phyloP scores from a whole-genome alignment of 2,113 vertebrate genomes.

The Symphodus melops region DNA sequence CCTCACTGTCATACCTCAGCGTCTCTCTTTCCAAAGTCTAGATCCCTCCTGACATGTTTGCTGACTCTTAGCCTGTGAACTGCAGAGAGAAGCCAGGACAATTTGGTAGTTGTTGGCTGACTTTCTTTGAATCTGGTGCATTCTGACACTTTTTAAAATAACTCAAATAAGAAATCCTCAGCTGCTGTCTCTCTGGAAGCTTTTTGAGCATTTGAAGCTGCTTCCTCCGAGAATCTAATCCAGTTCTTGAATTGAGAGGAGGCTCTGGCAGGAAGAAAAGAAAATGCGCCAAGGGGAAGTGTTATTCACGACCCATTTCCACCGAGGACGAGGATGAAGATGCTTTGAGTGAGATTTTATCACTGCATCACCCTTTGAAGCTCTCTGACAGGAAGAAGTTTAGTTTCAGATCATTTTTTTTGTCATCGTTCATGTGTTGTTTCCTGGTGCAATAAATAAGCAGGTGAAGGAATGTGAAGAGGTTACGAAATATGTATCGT shows the following conservation, averaged over 20 bases:
- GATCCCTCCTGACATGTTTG: constrained; percentile 29
- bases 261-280: neutral
- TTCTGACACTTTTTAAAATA: constrained; percentile 1
- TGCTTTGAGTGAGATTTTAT: constrained; percentile 7
- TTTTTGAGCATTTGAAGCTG: constrained; percentile 25
- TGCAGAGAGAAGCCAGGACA: neutral
- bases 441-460: neutral
- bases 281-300: constrained; percentile 35
- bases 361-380: constrained; percentile 1
- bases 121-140: neutral
- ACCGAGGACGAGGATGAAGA: constrained; percentile 11
- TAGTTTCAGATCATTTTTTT: neutral
- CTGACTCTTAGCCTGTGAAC: constrained; percentile 18
- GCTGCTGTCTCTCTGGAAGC: constrained; percentile 5
- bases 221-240: constrained; percentile 25
- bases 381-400: constrained; percentile 13
- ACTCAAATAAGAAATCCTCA: constrained; percentile 20
- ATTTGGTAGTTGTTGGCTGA: neutral
- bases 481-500: neutral
- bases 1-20: constrained; percentile 1
- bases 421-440: neutral
- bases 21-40: neutral
- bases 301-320: constrained; percentile 60
- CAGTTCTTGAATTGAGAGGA: constrained; percentile 33
- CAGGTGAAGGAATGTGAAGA: neutral